These are phyloP conservation scores for Spodoptera littoralis DNA, from an alignment of 2,888 invertebrate species.

Conservation along the genomic window DNA sequence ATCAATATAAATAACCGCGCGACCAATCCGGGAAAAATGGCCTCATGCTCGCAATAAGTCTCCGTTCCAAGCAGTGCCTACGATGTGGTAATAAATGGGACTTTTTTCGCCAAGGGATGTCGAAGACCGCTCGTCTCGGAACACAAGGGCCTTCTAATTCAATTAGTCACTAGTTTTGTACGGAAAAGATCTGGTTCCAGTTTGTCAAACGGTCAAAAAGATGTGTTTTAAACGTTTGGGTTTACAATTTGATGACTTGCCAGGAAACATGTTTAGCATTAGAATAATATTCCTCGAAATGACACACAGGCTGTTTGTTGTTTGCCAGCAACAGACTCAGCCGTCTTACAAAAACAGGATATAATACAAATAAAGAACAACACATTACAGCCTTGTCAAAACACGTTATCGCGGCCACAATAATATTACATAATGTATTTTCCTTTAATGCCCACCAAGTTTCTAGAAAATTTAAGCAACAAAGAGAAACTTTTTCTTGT, in stretches of 20 bases:
- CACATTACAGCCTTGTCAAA: neutral
- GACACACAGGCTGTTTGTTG: neutral
- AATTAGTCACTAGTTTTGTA: slow-evolving; percentile 67
- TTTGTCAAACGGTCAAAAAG: slow-evolving; percentile 51
- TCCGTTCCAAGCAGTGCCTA: slow-evolving; percentile 49
- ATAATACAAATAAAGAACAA: neutral
- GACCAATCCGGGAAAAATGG: slow-evolving; percentile 51
- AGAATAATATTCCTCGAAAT: too few relatives aligned
- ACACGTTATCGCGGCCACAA: slow-evolving; percentile 9
- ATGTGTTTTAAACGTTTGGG: slow-evolving; percentile 12
- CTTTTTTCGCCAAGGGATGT: slow-evolving; percentile 51
- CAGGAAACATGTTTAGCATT: too few relatives aligned
- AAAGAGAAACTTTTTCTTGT: slow-evolving; percentile 28
- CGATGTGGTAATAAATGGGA: slow-evolving; percentile 53
- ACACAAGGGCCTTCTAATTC: slow-evolving; percentile 62
- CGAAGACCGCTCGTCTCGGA: slow-evolving; percentile 37
- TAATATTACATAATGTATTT: slow-evolving; percentile 9
- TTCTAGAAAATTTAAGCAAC: slow-evolving; percentile 30
- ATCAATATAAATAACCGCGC: slow-evolving; percentile 49
- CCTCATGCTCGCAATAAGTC: slow-evolving; percentile 49
- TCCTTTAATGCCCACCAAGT: slow-evolving; percentile 19
- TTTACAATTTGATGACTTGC: too few relatives aligned
- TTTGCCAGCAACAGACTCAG: neutral
- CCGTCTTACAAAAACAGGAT: neutral
- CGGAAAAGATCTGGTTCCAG: slow-evolving; percentile 56